Percentiles rank a stretch among this genome's conserved stretches.
These are phyloP conservation scores for Empidonax traillii DNA, from an alignment of 2,113 vertebrate species.

Conservation along the genomic window DNA sequence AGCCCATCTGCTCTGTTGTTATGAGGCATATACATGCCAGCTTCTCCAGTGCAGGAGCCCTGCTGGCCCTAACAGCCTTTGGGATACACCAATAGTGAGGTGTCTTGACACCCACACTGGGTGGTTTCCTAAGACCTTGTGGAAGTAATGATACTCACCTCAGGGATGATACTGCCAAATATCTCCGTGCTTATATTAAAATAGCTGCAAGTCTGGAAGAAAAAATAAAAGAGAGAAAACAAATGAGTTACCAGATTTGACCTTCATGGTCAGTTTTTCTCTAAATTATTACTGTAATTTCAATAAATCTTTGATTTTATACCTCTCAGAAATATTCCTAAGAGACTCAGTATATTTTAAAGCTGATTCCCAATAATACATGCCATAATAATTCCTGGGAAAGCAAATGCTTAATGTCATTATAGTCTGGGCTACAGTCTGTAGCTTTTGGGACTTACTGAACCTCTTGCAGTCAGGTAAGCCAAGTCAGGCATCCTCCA, in stretches of 20 bases:
- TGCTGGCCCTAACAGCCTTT: not conserved
- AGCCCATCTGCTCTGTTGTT: not conserved
- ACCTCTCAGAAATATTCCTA: not conserved
- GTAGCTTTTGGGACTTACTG: not conserved
- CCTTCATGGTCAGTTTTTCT: not conserved
- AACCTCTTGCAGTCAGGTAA: not conserved
- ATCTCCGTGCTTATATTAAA: slow-evolving; percentile 65
- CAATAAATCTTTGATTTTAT: not conserved
- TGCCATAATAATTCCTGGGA: not conserved
- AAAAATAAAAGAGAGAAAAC: not conserved
- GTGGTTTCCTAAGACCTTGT: not conserved
- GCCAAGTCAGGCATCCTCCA: not conserved
- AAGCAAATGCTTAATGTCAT: not conserved
- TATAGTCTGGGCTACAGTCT: not conserved
- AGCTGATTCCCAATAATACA: not conserved
- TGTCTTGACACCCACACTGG: not conserved
- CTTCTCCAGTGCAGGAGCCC: not conserved
- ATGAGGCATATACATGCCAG: fast-evolving
- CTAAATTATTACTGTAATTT: not conserved
- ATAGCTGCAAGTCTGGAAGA: slow-evolving; percentile 65
- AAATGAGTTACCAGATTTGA: not conserved
- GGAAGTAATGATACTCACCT: slow-evolving; percentile 50
- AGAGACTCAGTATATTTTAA: not conserved
- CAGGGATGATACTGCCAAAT: slow-evolving; percentile 65
- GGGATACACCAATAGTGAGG: not conserved